Evolutionary conservation across 2,797 vertebrate species (phyloP), one percentile per base, ranked within the genome.

Genomic region (Neostethus bicornis): DNA sequence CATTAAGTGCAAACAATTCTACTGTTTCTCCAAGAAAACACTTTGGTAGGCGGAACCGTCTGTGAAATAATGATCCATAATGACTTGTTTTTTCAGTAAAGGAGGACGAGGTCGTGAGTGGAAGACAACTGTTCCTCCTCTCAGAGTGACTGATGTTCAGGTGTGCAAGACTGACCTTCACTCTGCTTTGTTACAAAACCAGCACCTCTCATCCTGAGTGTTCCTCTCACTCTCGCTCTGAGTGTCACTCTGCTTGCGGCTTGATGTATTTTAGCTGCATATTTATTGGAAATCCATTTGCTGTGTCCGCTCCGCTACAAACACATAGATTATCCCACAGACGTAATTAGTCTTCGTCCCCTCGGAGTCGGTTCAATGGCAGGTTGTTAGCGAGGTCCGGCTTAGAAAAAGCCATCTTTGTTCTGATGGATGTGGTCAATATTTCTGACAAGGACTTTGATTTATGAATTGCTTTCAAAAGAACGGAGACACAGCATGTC

Each of bases 271-370:
- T 70, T 45, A 47, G 49, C 20, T 11, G 7, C 42, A 39, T 63
- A 50, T 49, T 71, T 80, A 85, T 70, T 77, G 71, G 66, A 75
- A 69, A 83, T 79, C 60, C 39, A 59, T 75, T 48, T 4, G 7
- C 54, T 26, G 48, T 29, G 63, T 42, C 28, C 2, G 2, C 16
- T 44, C 47, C n/a, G 61, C 57, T 48, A 58, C 1, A 51, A 73
- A 66, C 76, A 51, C 44, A 63, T 29, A 48, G 51, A 70, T 77
- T 44, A 68, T 66, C 45, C 72, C 35, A 3, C 53, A 54, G 51
- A 64, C 69, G 19, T 64, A 61, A 75, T 67, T 24, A 61, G 53
- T 59, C 57, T 66, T 38, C 26, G 44, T 49, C 21, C 55, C 23
- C 57, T 48, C 17, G 0, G 43, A 63, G 56, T 50, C 52, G 16